A percentile compares a stretch with the other conserved stretches of the same genome.
phyloP scores from a whole-genome alignment of 1,140 invertebrate genomes.

The Ridgeia piscesae region DNA sequence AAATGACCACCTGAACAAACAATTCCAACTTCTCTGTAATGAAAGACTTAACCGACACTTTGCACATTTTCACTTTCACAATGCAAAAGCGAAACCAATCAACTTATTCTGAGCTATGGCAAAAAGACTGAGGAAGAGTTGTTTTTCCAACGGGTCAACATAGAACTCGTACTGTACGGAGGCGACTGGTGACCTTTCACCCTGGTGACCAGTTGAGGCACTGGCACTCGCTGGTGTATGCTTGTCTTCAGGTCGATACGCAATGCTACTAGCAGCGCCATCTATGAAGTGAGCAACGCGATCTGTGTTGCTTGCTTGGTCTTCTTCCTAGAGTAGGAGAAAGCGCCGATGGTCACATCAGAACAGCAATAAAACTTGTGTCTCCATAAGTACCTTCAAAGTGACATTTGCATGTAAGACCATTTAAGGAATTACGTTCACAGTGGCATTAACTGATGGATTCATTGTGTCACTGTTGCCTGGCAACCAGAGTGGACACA shows the following conservation, averaged over 20 bases:
- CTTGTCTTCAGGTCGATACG: not conserved
- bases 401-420: no score
- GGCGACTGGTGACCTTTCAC: not conserved
- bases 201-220: not conserved
- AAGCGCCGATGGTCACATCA: not conserved
- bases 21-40: no score
- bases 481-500: no score
- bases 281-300: not conserved
- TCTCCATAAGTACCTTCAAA: no score
- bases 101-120: not conserved
- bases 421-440: no score
- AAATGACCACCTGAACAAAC: no score
- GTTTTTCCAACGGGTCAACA: not conserved
- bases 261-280: not conserved
- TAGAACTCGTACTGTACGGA: not conserved
- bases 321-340: not conserved
- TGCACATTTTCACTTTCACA: not conserved
- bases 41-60: not conserved
- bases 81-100: not conserved
- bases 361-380: no score
- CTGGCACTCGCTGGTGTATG: not conserved
- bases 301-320: not conserved
- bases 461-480: no score
- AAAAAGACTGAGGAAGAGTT: not conserved
- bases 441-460: no score